Evolutionary conservation across 1,140 invertebrate genomes (phyloP), one percentile per base, ranked within the genome.

Genomic region (Tribolium castaneum): DNA sequence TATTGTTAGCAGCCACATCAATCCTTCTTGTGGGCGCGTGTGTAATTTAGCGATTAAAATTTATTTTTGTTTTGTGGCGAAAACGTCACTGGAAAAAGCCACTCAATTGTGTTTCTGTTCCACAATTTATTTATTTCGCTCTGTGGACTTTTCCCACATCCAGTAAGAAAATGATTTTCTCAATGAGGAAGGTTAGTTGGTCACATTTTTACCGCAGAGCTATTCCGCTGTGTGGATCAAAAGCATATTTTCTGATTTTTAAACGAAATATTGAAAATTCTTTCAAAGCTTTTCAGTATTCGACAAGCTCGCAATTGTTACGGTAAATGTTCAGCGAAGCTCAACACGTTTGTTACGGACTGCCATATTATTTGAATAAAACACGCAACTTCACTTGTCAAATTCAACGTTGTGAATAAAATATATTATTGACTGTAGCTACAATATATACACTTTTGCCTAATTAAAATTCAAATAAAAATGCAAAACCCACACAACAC

Each of bases 31-130:
- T 13, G 25, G 6, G 39, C 6, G 30, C 10, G 59, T 13, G 30
- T 66, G 25, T 35, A 66, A 66, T 66, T 66, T 66, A 35, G n/a
- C 30, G 30, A 35, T 35, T 66, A 66, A 66, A 59, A 66, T 66
- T 34, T 66, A 66, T 66, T 66, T 66, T 35, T 66, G 59, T 66
- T 34, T 66, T 66, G 30, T n/a, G n/a, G 30, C 30, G 59, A 13
- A 66, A 22, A 5, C 3, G 22, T 9, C 39, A 1, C 9, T 66
- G n/a, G 13, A 12, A 35, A 66, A 66, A 66, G 13, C 3, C 19
- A 13, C 59, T 6, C 59, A 66, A 35, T 66, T 35, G 10, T 30
- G 6, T 59, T 59, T 66, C 1, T 35, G 19, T 66, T 19, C 54
- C 6, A 59, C 19, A 59, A 59, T 59, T 22, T 59, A 59, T 59